Evolutionary conservation across 2,113 vertebrate species (phyloP), one percentile per base, ranked within the genome.

Genomic region (Monopterus albus): DNA sequence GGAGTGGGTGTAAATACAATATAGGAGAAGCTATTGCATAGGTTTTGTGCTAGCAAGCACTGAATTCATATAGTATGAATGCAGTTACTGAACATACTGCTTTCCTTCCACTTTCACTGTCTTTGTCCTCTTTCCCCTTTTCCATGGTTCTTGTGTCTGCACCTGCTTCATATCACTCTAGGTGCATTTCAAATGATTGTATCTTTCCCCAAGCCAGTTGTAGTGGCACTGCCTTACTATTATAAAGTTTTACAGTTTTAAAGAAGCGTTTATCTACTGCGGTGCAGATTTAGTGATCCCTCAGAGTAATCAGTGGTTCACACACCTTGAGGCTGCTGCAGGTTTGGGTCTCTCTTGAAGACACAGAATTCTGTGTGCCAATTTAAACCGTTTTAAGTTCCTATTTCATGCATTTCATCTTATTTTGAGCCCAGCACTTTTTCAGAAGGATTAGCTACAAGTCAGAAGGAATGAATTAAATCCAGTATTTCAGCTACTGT

Each of bases 301-400:
- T 45, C 63, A 50, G 33, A 10, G 13, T 73, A 63, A 84, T 87
- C 59, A 83, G 33, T 7, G 5, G 26, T 59, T 78, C 42, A 15
- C 53, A 78, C 39, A 28, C 55, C 71, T 55, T 2, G 49, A 55
- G 26, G 64, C 51, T 20, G 62, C 47, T 23, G 61, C 68, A 75
- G 76, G 64, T 85, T 75, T 73, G 42, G 14, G 21, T 72, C 17
- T 65, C 46, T 71, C 35, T 13, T 51, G 47, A 66, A 40, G 35
- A 39, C 73, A 64, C 31, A 12, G 85, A 86, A 89, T 86, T 78
- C 83, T 40, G 20, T 25, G 49, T 60, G 73, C 42, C 55, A 65
- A 57, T 75, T 87, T 84, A 72, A 73, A 55, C 49, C 33, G 47
- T 59, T 40, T 57, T 73, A 11, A 70, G 61, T 50, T 80, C 61